A percentile compares a stretch with the other conserved stretches of the same genome.
Evolutionary conservation across 2,888 invertebrate species (phyloP).

Genomic region (Nomada fucata): DNA sequence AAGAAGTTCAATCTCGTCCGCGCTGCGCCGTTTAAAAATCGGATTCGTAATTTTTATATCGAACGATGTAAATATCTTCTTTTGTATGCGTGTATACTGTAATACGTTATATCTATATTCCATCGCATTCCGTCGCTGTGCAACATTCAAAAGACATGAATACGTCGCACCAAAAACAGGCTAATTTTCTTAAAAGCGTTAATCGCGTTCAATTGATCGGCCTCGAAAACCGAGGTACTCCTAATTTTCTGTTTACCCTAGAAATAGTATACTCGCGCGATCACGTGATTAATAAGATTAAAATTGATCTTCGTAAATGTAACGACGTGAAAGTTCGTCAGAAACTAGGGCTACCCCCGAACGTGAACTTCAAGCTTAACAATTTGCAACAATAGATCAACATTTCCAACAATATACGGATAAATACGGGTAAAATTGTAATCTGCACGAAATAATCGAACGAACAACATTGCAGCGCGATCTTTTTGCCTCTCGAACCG

Average conservation of each 20-base stretch:
- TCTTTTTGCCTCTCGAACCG: neutral
- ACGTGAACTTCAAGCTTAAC: slow-evolving; percentile 2
- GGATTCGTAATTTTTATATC: neutral
- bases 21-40: slow-evolving; percentile 20
- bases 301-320: slow-evolving; percentile 19
- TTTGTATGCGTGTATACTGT: neutral
- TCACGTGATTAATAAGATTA: slow-evolving; percentile 33
- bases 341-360: slow-evolving; percentile 33
- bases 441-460: neutral
- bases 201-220: slow-evolving; percentile 2
- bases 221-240: neutral
- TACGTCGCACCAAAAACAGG: neutral
- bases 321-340: slow-evolving; percentile 29
- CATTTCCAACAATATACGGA: neutral
- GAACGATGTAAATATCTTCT: neutral
- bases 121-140: slow-evolving; percentile 14
- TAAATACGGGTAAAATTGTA: neutral
- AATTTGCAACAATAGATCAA: neutral
- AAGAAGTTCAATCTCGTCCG: neutral
- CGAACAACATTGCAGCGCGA: neutral
- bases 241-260: neutral
- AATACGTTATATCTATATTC: neutral
- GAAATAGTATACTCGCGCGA: slow-evolving; percentile 15
- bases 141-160: neutral
- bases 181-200: neutral